These are phyloP conservation scores for Loris lydekkerianus DNA, from an alignment of 2,797 vertebrate genomes.

Conservation along the genomic window DNA sequence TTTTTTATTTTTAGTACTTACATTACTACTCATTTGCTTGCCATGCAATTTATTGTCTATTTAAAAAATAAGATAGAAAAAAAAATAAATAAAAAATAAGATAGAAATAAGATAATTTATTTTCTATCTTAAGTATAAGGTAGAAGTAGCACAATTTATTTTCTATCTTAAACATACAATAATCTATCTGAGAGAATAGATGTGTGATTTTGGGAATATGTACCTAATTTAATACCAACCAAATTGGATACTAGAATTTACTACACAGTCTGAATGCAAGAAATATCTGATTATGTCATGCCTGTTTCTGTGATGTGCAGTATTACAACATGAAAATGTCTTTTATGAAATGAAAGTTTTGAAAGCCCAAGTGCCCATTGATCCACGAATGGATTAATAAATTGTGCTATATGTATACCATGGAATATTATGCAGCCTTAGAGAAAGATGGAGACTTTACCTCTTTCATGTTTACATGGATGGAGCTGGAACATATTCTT, in stretches of 20 bases:
- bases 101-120: background rate
- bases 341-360: slow-evolving; percentile 28
- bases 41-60: slow-evolving; percentile 6
- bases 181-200: background rate
- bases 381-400: no score
- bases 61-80: no score
- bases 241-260: slow-evolving; percentile 34
- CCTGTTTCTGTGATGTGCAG: background rate
- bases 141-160: background rate
- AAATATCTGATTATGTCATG: background rate
- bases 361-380: no score
- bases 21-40: background rate
- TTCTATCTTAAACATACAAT: slow-evolving; percentile 4
- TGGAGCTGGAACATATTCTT: no score
- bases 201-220: background rate
- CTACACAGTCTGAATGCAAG: background rate
- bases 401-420: no score
- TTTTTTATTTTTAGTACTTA: background rate
- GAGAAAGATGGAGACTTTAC: no score
- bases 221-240: slow-evolving; percentile 50
- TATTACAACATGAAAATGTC: background rate
- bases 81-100: background rate
- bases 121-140: slow-evolving; percentile 8
- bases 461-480: no score
- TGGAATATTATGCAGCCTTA: no score